Conservation (phyloP, 2,797 vertebrate genomes). For the Oreochromis mossambicus region DNA sequence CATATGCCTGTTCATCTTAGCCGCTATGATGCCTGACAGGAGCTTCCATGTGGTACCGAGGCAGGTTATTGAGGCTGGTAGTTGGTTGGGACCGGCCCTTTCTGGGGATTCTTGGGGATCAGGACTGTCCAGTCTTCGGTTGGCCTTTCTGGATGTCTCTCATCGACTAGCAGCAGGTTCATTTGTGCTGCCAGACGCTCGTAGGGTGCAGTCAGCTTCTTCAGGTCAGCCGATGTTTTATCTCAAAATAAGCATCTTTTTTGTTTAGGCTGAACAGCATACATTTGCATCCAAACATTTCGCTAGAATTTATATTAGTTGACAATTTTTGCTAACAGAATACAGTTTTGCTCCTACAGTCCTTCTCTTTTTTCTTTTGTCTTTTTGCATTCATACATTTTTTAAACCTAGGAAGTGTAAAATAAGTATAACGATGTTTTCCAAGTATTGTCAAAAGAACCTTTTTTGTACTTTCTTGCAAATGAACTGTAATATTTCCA, state of each 20-base stretch:
- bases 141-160: neutral
- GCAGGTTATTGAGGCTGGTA: neutral
- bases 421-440: neutral
- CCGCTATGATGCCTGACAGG: neutral
- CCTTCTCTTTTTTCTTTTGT: neutral
- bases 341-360: neutral
- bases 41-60: fast-evolving
- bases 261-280: neutral
- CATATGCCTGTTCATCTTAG: neutral
- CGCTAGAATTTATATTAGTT: neutral
- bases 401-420: neutral
- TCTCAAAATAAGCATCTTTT: neutral
- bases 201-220: neutral
- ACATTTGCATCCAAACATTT: neutral
- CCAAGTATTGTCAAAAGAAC: neutral
- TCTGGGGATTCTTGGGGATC: neutral
- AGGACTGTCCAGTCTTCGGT: neutral
- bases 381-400: neutral
- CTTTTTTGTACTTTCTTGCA: neutral
- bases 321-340: neutral
- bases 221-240: neutral
- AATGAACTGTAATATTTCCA: neutral
- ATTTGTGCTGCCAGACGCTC: neutral
- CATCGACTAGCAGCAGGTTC: neutral
- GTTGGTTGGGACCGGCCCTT: fast-evolving